Base-by-base conservation (phyloP, 1,140 invertebrate species). In the Schlechtendalia chinensis region DNA sequence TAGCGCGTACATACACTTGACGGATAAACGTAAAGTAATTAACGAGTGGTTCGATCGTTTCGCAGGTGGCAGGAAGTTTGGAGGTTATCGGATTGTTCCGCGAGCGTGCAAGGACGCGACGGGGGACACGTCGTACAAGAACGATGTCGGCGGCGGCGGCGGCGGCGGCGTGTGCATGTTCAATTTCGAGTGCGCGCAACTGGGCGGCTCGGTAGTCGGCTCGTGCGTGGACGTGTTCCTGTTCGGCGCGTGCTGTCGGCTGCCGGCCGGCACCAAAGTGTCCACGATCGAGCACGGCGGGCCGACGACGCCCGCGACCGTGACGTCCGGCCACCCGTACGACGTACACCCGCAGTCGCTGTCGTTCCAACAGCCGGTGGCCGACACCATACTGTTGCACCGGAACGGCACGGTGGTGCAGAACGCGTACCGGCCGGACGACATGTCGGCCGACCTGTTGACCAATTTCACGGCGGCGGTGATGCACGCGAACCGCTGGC, bases 181-280 rank as follows among this genome's bases (percentile, higher is more conserved):
- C 87, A 96, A 96, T 86, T 94, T 95, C 84, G 94, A 97, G 85
- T 97, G 95, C 85, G 88, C 89, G 12, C 90, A 92, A 80, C 87
- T 92, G 81, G 90, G 90, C 14, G 95, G 95, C 4, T 90, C 92
- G 84, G 93, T 96, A 0, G 92, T 96, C 0, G 93, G 94, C 0
- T 91, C 94, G 8, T 97, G 95, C 83, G 94, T 96, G 90, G 94
- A 96, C 85, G 93, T 93, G 1, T 95, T 96, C 84, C 88, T 96
- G 6, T 96, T 96, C 84, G 95, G 95, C 10, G 93, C 94, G 6
- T 97, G 95, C 85, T 97, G 95, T 83, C 91, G 92, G 83, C 85
- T 92, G 17, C 90, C 90, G 16, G 84, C 84, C 81, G 83, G 85
- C 0, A 81, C 6, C 85, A 67, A 82, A 22, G 24, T 82, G 50